Base-by-base conservation (phyloP, 2,888 invertebrate species). In the Pedicia rivosa region DNA sequence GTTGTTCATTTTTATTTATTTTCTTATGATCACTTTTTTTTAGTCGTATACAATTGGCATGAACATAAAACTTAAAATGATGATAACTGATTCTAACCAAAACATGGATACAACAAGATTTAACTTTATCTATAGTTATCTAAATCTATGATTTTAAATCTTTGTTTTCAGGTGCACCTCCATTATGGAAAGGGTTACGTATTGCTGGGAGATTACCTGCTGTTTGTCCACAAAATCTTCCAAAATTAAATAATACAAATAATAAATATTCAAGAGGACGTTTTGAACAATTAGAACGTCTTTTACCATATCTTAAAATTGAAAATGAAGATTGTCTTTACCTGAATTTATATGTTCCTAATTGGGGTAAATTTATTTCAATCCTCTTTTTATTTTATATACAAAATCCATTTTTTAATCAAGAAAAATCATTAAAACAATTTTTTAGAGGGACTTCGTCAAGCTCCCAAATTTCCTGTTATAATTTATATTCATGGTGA, bases 401-500 rank as follows among this genome's bases (percentile, higher is more conserved):
- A 10, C n/a, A 7, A 10, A 3, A n/a, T 7, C n/a, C 8, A 6
- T 20, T 6, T 6, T 8, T 8, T 24, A 24, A 24, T 10, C n/a
- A 24, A 24, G 24, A 24, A 24, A 24, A 8, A 24, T 6, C 3
- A 10, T 24, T n/a, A 10, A 24, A 10, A 24, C 10, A 24, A 24
- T 24, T 24, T 24, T 24, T 4, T 24, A 3, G 8, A 5, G 3
- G 4, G n/a, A n/a, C 24, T 24, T 24, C n/a, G 24, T 24, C 24
- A 24, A 24, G n/a, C 61, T 2, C 67, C 68, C 46, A 75, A 70
- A 50, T 75, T 75, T 56, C 84, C 91, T 0, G 87, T 92, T 1
- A 71, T 94, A 56, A 82, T 94, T 33, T 91, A 87, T 59, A 77
- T 95, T 44, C 92, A 92, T 50, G 94, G 92, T 0, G 94, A 94